Percentiles rank a stretch among this genome's conserved stretches.
These are phyloP conservation scores for Telenomus remus DNA, from an alignment of 1,140 invertebrate species.

Conservation along the genomic window DNA sequence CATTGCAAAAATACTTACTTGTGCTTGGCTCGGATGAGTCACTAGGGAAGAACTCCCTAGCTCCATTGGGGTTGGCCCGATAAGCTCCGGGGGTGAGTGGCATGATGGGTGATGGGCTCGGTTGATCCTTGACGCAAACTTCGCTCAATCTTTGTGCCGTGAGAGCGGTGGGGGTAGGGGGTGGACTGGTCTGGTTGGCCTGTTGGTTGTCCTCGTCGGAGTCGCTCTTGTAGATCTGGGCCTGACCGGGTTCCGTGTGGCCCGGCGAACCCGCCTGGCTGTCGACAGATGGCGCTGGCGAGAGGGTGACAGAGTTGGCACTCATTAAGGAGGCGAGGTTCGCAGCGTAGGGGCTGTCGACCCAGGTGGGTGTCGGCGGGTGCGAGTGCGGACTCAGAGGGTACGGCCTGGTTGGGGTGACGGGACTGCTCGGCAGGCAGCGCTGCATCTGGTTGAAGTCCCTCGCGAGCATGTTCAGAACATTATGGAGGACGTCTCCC, in stretches of 20 bases:
- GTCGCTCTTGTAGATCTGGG: slow-evolving; percentile 71
- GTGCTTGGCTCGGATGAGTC: slow-evolving; percentile 87
- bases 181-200: slow-evolving; percentile 76
- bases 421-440: slow-evolving; percentile 87
- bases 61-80: slow-evolving; percentile 50
- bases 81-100: slow-evolving; percentile 71
- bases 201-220: slow-evolving; percentile 74
- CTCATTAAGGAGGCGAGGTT: slow-evolving; percentile 80
- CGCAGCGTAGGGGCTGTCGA: slow-evolving; percentile 79
- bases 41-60: slow-evolving; percentile 83
- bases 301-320: slow-evolving; percentile 89
- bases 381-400: slow-evolving; percentile 85
- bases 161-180: slow-evolving; percentile 78
- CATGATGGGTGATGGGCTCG: slow-evolving; percentile 68
- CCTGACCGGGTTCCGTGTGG: slow-evolving; percentile 77
- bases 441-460: slow-evolving; percentile 85
- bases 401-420: slow-evolving; percentile 88
- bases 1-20: slow-evolving; percentile 76
- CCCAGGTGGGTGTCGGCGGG: slow-evolving; percentile 86
- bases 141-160: slow-evolving; percentile 72
- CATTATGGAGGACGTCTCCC: slow-evolving; percentile 95
- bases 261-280: slow-evolving; percentile 90
- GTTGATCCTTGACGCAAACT: slow-evolving; percentile 73
- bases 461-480: slow-evolving; percentile 89
- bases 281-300: slow-evolving; percentile 90